These are phyloP conservation scores for Ctenosaura bakeri DNA, from an alignment of 2,797 vertebrate species.

Conservation along the genomic window DNA sequence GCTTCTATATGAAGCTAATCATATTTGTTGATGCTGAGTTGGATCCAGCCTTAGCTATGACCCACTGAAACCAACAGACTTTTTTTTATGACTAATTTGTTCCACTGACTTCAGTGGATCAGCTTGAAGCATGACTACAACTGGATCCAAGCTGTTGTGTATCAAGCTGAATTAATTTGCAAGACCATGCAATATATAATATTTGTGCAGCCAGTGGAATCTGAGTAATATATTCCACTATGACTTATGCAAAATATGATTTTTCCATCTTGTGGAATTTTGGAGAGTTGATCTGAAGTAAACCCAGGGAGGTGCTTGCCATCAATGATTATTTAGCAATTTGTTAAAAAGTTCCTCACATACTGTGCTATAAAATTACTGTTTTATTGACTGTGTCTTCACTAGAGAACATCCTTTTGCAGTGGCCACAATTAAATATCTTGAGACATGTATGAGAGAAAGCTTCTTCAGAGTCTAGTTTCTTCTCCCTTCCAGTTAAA, in stretches of 20 bases:
- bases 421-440: constrained; percentile 44
- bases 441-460: constrained; percentile 20
- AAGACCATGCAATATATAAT: not conserved
- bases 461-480: constrained; percentile 53
- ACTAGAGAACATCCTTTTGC: constrained; percentile 49
- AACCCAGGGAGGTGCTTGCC: not conserved
- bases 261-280: constrained; percentile 3
- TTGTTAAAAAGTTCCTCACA: not conserved
- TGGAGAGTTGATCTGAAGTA: not conserved
- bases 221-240: constrained; percentile 19
- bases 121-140: not conserved
- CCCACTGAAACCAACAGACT: not conserved
- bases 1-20: not conserved
- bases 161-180: constrained; percentile 10
- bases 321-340: not conserved
- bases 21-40: not conserved
- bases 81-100: not conserved
- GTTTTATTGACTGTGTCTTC: constrained; percentile 49
- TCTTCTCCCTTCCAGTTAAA: constrained; percentile 51
- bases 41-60: not conserved
- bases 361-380: constrained; percentile 27
- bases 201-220: constrained; percentile 9
- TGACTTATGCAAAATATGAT: not conserved
- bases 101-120: not conserved
- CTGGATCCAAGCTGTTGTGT: not conserved